Evolutionary conservation across 2,797 vertebrate genomes (phyloP).

Genomic region (Pempheris klunzingeri): DNA sequence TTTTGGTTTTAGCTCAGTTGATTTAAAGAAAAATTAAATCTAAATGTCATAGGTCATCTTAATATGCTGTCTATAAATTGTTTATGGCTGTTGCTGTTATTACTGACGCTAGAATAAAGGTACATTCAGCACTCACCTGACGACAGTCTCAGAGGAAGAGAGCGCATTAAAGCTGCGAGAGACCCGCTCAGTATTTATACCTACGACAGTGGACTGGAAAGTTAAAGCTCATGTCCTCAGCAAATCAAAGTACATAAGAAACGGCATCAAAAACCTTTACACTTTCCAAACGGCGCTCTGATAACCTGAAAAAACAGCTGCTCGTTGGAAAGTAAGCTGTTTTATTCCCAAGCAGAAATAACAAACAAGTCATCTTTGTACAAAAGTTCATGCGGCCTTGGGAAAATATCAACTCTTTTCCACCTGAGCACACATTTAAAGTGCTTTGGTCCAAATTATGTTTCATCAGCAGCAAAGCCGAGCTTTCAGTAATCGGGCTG

Average conservation of each 20-base stretch:
- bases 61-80: not conserved
- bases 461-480: not conserved
- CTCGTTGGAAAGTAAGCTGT: constrained; percentile 37
- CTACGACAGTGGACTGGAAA: constrained; percentile 12
- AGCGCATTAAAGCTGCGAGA: not conserved
- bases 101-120: not conserved
- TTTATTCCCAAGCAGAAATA: not conserved
- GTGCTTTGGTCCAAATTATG: not conserved
- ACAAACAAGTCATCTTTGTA: not conserved
- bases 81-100: not conserved
- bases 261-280: not conserved
- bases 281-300: constrained; percentile 16
- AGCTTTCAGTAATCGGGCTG: not conserved
- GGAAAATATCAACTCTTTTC: constrained; percentile 9
- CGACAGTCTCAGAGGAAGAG: constrained; percentile 5
- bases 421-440: not conserved
- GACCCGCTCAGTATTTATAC: constrained; percentile 62
- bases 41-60: not conserved
- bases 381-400: not conserved
- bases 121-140: constrained; percentile 51
- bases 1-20: not conserved
- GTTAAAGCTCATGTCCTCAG: constrained; percentile 28
- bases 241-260: constrained; percentile 56
- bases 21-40: not conserved
- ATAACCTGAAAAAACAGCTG: constrained; percentile 23